Conservation (phyloP, 1,140 invertebrate genomes). For the Caenorhabditis remanei region DNA sequence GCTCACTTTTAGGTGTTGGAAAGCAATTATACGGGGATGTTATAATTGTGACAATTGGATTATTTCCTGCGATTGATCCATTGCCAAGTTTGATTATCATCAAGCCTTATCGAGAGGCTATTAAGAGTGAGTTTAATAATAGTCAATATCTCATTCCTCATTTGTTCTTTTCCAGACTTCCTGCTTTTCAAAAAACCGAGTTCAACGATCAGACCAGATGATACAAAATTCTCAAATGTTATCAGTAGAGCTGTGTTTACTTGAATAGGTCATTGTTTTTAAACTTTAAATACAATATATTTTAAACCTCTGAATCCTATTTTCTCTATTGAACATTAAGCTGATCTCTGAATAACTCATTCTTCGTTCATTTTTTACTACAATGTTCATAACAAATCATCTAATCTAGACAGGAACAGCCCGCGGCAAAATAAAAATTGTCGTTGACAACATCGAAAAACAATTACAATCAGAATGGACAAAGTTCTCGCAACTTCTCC, state of each 20-base stretch:
- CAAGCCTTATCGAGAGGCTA: not conserved
- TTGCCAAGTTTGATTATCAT: conserved; percentile 21
- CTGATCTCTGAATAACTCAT: too few species aligned
- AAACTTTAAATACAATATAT: too few species aligned
- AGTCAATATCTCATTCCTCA: too few species aligned
- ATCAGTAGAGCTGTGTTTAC: not conserved
- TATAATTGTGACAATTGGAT: not conserved
- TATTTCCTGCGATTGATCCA: not conserved
- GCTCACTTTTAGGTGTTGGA: not conserved
- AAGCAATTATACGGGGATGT: not conserved
- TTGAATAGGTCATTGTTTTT: not conserved
- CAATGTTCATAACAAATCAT: too few species aligned
- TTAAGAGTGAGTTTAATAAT: not conserved
- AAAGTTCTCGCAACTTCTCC: too few species aligned
- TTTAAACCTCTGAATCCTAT: too few species aligned
- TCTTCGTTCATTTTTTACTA: too few species aligned
- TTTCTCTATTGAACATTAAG: too few species aligned
- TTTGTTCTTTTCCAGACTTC: not conserved
- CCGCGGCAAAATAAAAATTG: too few species aligned
- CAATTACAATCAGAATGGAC: too few species aligned
- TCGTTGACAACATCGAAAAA: too few species aligned
- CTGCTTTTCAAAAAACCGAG: not conserved
- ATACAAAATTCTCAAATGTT: not conserved
- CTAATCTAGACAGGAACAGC: too few species aligned
- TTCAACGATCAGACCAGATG: not conserved